Conservation (phyloP, 2,888 invertebrate genomes). For the Cancer borealis region DNA sequence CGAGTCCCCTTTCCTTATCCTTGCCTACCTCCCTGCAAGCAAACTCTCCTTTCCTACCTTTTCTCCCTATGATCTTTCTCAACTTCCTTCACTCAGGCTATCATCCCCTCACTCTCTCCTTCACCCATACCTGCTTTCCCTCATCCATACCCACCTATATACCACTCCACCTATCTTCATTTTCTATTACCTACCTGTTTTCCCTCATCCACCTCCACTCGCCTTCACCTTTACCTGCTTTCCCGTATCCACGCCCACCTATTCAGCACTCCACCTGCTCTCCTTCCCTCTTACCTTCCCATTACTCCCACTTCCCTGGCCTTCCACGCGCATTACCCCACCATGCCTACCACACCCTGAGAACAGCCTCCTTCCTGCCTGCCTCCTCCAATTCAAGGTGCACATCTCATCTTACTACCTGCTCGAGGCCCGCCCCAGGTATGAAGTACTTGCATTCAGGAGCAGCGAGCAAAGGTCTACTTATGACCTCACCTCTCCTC, state of each 20-base stretch:
- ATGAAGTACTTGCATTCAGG: not conserved
- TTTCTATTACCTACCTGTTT: not conserved
- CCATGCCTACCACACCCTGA: conserved; percentile 8
- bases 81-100: not conserved
- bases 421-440: not conserved
- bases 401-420: not conserved
- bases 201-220: not conserved
- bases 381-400: not conserved
- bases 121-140: too few relatives aligned
- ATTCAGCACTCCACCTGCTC: not conserved
- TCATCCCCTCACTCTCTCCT: too few relatives aligned
- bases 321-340: not conserved
- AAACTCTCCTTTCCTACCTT: not conserved
- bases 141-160: too few relatives aligned
- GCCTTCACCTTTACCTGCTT: not conserved
- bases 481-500: not conserved
- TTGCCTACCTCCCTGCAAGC: not conserved
- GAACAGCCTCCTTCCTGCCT: not conserved
- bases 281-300: not conserved
- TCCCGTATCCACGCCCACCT: not conserved
- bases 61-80: conserved; percentile 1
- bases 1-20: not conserved
- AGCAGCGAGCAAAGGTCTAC: not conserved
- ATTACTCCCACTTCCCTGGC: not conserved
- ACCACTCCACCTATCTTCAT: not conserved